Conservation (phyloP, 2,113 vertebrate species). For the Sardina pilchardus region DNA sequence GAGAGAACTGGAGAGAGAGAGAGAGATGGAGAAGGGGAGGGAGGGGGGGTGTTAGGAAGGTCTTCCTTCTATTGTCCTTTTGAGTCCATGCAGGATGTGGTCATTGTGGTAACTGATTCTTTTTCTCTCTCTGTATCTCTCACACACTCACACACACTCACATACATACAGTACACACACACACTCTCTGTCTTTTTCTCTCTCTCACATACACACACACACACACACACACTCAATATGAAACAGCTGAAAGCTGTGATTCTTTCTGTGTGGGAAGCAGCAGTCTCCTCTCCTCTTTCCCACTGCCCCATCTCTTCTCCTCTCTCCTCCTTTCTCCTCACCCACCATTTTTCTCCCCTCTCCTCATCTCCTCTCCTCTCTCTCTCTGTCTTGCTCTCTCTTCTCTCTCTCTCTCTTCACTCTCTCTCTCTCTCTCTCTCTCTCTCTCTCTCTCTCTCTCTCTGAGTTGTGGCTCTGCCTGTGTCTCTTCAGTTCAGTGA, state of each 20-base stretch:
- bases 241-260: not conserved
- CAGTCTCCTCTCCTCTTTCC: not conserved
- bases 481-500: too few species aligned
- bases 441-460: too few species aligned
- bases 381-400: conserved; percentile 6
- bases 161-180: not conserved
- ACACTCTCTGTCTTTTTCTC: too few species aligned
- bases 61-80: conserved; percentile 46
- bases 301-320: not conserved
- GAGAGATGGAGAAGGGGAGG: not conserved
- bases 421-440: not conserved
- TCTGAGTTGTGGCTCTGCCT: too few species aligned
- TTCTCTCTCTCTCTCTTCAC: conserved; percentile 13
- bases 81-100: conserved; percentile 15
- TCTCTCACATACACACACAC: not conserved
- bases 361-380: not conserved
- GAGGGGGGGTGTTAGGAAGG: not conserved
- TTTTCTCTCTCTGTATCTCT: not conserved
- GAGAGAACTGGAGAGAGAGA: not conserved
- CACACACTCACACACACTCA: not conserved
- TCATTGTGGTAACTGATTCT: not conserved
- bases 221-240: not conserved
- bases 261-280: not conserved
- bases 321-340: conserved; percentile 19
- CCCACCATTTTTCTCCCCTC: not conserved